These are phyloP conservation scores for Melanerpes formicivorus DNA, from an alignment of 2,113 vertebrate species.

Conservation along the genomic window DNA sequence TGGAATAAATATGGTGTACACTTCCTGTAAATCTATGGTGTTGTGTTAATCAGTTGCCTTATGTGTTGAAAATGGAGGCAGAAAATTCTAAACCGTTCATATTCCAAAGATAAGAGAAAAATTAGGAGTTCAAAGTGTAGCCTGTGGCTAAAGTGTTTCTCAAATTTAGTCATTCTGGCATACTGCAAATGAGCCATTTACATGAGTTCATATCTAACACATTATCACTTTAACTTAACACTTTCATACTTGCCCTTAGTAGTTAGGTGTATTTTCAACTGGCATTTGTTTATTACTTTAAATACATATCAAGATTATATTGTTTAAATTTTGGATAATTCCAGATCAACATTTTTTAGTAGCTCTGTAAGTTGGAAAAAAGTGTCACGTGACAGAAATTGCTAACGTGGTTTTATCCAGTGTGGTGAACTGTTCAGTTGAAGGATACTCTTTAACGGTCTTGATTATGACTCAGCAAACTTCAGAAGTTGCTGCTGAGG, in stretches of 20 bases:
- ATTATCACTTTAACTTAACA: conserved; percentile 18
- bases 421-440: neutral
- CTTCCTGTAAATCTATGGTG: neutral
- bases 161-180: conserved; percentile 43
- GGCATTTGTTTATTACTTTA: neutral
- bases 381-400: neutral
- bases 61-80: conserved; percentile 18
- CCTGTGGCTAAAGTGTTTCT: conserved; percentile 48
- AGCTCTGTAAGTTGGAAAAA: neutral
- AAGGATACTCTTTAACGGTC: neutral
- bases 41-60: conserved; percentile 25
- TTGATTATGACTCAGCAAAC: neutral
- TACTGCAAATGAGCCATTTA: neutral
- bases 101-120: conserved; percentile 46
- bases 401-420: neutral
- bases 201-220: conserved; percentile 8
- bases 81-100: conserved; percentile 29
- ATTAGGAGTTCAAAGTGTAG: conserved; percentile 28
- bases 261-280: neutral
- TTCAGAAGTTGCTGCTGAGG: neutral
- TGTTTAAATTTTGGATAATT: neutral
- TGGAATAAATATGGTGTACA: rapidly evolving
- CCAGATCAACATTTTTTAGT: neutral
- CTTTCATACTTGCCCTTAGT: neutral
- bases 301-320: neutral